These are phyloP conservation scores for Rousettus madagascariensis DNA, from an alignment of 2,797 vertebrate genomes.

Conservation along the genomic window DNA sequence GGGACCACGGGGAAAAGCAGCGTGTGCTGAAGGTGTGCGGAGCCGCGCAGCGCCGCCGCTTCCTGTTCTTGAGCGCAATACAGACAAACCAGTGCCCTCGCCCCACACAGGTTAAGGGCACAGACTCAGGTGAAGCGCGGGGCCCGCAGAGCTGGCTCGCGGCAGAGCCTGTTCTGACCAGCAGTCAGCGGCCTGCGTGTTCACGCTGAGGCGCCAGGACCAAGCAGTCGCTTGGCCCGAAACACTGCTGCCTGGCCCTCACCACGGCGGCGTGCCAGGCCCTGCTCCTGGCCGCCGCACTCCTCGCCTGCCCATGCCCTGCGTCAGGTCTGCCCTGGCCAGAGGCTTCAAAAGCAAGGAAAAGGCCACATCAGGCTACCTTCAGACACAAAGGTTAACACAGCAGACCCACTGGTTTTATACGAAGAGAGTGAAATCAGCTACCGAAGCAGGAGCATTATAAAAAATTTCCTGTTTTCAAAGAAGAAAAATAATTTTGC, in stretches of 20 bases:
- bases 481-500: background rate
- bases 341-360: no score
- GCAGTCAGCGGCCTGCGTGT: rapidly evolving
- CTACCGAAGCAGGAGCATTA: no score
- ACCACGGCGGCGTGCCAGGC: no score
- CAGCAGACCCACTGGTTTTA: background rate
- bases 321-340: background rate
- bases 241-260: background rate
- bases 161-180: background rate
- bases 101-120: background rate
- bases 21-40: rapidly evolving
- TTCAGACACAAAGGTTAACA: background rate
- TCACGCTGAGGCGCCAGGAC: rapidly evolving
- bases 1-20: background rate
- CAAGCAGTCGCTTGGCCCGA: rapidly evolving
- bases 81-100: background rate
- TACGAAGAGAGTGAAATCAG: no score
- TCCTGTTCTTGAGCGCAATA: rapidly evolving
- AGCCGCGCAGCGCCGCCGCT: background rate
- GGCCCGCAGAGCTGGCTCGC: rapidly evolving
- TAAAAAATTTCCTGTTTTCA: background rate
- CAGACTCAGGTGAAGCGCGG: rapidly evolving
- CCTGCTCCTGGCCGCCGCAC: rapidly evolving
- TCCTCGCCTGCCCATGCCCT: background rate
- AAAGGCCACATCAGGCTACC: no score